These are phyloP conservation scores for Mongoloraphidia duomilia DNA, from an alignment of 2,888 invertebrate genomes.

Conservation along the genomic window DNA sequence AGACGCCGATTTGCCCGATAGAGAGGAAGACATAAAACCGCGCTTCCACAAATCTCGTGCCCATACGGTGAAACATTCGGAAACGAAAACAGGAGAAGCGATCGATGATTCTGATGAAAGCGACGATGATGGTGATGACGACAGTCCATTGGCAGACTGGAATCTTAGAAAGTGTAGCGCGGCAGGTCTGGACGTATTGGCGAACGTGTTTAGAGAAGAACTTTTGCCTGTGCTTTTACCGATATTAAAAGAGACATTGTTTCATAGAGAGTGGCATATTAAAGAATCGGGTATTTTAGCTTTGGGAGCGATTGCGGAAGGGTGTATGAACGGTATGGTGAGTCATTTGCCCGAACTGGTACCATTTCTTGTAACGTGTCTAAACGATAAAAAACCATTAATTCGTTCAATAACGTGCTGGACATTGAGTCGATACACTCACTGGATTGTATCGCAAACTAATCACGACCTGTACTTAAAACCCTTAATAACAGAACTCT, in stretches of 20 bases:
- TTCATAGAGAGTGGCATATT: slow-evolving; percentile 87
- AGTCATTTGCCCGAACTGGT: slow-evolving; percentile 53
- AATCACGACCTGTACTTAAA: slow-evolving; percentile 45
- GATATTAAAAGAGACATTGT: slow-evolving; percentile 87
- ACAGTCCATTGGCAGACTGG: slow-evolving; percentile 85
- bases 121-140: slow-evolving; percentile 60
- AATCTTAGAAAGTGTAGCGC: slow-evolving; percentile 97
- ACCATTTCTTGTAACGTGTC: slow-evolving; percentile 48
- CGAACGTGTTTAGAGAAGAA: slow-evolving; percentile 91
- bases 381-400: slow-evolving; percentile 51
- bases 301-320: slow-evolving; percentile 44
- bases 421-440: slow-evolving; percentile 60
- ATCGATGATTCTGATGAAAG: slow-evolving; percentile 34
- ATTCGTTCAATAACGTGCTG: slow-evolving; percentile 66
- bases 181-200: slow-evolving; percentile 90
- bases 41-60: slow-evolving; percentile 84
- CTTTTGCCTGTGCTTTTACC: slow-evolving; percentile 85
- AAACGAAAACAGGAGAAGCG: slow-evolving; percentile 17
- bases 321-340: slow-evolving; percentile 49
- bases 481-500: slow-evolving; percentile 52
- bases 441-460: slow-evolving; percentile 54
- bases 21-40: slow-evolving; percentile 93
- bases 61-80: slow-evolving; percentile 53
- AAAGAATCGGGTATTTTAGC: slow-evolving; percentile 92
- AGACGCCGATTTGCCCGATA: slow-evolving; percentile 90